These are phyloP conservation scores for Lepilemur septentrionalis DNA, from an alignment of 2,797 vertebrate genomes.

Conservation along the genomic window DNA sequence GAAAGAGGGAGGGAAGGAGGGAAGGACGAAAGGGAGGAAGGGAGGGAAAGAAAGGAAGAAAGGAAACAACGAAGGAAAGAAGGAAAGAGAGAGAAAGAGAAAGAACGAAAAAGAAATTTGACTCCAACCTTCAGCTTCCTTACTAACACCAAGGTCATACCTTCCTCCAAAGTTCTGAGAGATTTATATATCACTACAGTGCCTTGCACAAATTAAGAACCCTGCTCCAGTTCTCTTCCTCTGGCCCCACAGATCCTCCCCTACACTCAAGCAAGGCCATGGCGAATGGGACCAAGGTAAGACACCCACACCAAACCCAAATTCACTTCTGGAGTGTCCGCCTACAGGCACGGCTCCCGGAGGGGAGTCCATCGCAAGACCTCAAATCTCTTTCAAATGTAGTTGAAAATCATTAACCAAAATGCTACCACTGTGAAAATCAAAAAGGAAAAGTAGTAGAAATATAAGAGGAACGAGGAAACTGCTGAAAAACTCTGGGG, in stretches of 20 bases:
- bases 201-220: background rate
- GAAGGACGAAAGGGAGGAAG: too few relatives aligned
- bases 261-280: background rate
- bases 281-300: background rate
- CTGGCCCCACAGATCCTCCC: background rate
- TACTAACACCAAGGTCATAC: background rate
- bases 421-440: background rate
- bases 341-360: rapidly evolving
- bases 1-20: too few relatives aligned
- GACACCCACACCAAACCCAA: background rate
- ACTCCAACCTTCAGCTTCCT: background rate
- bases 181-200: background rate
- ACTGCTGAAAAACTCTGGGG: background rate
- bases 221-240: too few relatives aligned
- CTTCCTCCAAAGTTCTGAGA: background rate
- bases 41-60: too few relatives aligned
- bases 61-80: too few relatives aligned
- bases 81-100: too few relatives aligned
- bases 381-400: background rate
- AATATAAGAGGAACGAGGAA: background rate
- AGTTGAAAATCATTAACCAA: background rate
- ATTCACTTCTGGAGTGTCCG: background rate
- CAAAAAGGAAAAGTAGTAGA: background rate
- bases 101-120: too few relatives aligned
- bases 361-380: background rate